phyloP scores from a whole-genome alignment of 2,797 vertebrate species.

The Enteromius trimaculatus region DNA sequence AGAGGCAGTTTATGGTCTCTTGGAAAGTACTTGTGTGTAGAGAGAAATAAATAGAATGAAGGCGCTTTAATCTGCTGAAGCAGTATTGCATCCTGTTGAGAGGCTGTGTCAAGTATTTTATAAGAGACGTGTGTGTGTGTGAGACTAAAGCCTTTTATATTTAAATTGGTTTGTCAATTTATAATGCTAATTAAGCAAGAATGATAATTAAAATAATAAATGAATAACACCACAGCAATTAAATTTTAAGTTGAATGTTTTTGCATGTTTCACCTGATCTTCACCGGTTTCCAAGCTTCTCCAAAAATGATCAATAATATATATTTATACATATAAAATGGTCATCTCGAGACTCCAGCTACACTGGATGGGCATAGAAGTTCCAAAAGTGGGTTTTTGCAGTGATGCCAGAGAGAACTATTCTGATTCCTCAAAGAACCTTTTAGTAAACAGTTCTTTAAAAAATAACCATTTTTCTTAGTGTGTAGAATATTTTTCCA shows the following conservation, averaged over 20 bases:
- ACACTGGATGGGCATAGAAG: not conserved
- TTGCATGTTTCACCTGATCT: not conserved
- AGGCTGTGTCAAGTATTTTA: constrained; percentile 12
- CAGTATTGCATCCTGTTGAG: constrained; percentile 30
- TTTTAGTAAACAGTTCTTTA: not conserved
- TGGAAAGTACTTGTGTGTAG: not conserved
- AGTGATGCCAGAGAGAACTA: not conserved
- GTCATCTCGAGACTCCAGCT: not conserved
- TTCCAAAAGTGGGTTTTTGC: not conserved
- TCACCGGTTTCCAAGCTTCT: not conserved
- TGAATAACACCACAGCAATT: not conserved
- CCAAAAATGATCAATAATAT: not conserved
- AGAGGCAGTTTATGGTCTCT: not conserved
- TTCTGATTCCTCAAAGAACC: not conserved
- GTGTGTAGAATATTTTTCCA: not conserved
- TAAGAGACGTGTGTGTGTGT: not conserved
- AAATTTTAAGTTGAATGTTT: not conserved
- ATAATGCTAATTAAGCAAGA: not conserved
- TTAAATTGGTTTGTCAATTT: not conserved
- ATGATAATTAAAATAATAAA: not conserved
- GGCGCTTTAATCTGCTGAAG: constrained; percentile 13
- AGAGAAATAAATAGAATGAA: constrained; percentile 63
- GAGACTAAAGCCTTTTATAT: not conserved
- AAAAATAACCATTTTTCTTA: not conserved
- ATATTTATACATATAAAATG: too few species aligned